Evolutionary conservation across 2,888 invertebrate species (phyloP).

Genomic region (Melipona bicolor): DNA sequence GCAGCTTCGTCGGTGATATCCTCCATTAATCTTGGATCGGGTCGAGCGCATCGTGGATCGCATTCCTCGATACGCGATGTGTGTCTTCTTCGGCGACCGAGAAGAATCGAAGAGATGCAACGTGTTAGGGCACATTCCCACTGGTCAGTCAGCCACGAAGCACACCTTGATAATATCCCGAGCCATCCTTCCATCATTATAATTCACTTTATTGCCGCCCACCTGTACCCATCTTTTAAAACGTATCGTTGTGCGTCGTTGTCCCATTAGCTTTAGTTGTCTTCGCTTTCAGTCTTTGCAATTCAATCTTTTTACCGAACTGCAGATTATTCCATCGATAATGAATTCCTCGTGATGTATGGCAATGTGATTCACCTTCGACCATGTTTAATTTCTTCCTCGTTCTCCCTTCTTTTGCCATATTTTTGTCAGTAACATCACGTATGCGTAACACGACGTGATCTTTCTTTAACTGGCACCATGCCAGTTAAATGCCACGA

Average conservation of each 20-base stretch:
- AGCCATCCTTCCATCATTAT: slow-evolving; percentile 75
- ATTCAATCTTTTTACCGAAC: slow-evolving; percentile 21
- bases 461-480: too few relatives aligned
- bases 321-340: slow-evolving; percentile 40
- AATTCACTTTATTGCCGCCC: slow-evolving; percentile 74
- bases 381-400: slow-evolving; percentile 47
- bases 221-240: slow-evolving; percentile 38
- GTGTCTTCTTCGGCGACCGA: slow-evolving; percentile 68
- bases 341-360: slow-evolving; percentile 39
- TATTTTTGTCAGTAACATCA: not conserved
- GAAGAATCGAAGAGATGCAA: slow-evolving; percentile 74
- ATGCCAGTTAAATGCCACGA: too few relatives aligned
- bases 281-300: not conserved
- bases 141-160: slow-evolving; percentile 76
- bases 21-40: slow-evolving; percentile 74
- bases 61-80: slow-evolving; percentile 68
- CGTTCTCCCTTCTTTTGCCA: not conserved
- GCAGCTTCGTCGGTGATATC: slow-evolving; percentile 70
- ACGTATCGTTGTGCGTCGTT: not conserved
- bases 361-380: slow-evolving; percentile 28
- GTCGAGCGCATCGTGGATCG: slow-evolving; percentile 66
- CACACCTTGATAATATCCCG: slow-evolving; percentile 74
- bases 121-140: slow-evolving; percentile 76
- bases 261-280: not conserved
- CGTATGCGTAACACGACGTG: not conserved